Percentiles rank a stretch among this genome's conserved stretches.
phyloP scores from a whole-genome alignment of 1,140 invertebrate genomes.

The Paralvinella palmiformis region DNA sequence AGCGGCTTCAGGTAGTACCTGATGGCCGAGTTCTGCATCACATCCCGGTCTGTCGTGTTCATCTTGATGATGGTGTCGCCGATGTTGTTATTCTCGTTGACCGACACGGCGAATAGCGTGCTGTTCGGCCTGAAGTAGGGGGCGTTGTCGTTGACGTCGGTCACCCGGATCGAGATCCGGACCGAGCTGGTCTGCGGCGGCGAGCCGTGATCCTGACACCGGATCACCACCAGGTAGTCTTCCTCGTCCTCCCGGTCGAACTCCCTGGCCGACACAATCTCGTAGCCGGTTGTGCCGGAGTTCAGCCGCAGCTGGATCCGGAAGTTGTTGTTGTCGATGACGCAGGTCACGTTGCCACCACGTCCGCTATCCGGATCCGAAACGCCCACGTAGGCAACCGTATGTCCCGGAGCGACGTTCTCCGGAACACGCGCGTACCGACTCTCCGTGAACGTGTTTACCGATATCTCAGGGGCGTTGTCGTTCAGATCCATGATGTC shows the following conservation, averaged over 20 bases:
- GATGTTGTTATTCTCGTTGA: slow-evolving; percentile 31
- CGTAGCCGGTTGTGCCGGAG: slow-evolving; percentile 29
- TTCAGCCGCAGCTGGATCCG: slow-evolving; percentile 25
- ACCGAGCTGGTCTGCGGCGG: slow-evolving; percentile 25
- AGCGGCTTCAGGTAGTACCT: slow-evolving; percentile 28
- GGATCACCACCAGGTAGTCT: slow-evolving; percentile 22
- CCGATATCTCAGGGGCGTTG: slow-evolving; percentile 12
- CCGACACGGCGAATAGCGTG: slow-evolving; percentile 19
- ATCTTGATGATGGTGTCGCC: slow-evolving; percentile 29
- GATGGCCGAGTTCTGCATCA: slow-evolving; percentile 25
- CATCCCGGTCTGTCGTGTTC: slow-evolving; percentile 33
- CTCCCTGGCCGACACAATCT: slow-evolving; percentile 27
- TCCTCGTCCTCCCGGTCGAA: slow-evolving; percentile 24
- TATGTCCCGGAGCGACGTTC: slow-evolving; percentile 19
- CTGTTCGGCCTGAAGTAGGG: slow-evolving; percentile 6
- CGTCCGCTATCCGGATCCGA: slow-evolving; percentile 35
- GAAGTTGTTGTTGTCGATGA: slow-evolving; percentile 26
- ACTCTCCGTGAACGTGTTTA: slow-evolving; percentile 21
- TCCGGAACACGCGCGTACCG: slow-evolving; percentile 26
- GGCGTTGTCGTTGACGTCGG: slow-evolving; percentile 21
- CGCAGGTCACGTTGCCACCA: slow-evolving; percentile 36
- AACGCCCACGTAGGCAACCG: slow-evolving; percentile 38
- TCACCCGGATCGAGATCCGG: slow-evolving; percentile 14
- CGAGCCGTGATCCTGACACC: slow-evolving; percentile 32
- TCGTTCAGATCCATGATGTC: slow-evolving; percentile 19